Evolutionary conservation across 2,888 invertebrate genomes (phyloP).

Genomic region (Platycnemis pennipes): DNA sequence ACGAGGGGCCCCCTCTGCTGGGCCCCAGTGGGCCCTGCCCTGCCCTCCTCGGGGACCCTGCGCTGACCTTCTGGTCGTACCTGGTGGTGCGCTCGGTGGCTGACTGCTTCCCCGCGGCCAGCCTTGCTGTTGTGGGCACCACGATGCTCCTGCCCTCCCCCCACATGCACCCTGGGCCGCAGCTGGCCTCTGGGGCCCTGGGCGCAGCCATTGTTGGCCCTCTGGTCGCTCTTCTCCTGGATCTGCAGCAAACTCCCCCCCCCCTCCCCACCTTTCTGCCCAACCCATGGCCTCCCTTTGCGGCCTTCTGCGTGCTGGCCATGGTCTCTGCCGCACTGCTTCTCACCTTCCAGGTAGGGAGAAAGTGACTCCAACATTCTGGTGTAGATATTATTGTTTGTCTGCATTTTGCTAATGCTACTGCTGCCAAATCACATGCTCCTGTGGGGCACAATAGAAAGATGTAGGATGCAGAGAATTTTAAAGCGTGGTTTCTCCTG

Average conservation of each 20-base stretch:
- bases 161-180: constrained; percentile 86
- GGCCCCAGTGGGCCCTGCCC: constrained; percentile 43
- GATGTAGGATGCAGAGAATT: no score
- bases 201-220: constrained; percentile 77
- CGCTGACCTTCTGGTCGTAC: constrained; percentile 87
- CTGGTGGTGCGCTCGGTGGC: constrained; percentile 85
- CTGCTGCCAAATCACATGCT: not conserved
- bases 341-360: not conserved
- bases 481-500: no score
- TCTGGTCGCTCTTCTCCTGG: not conserved
- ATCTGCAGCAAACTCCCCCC: not conserved
- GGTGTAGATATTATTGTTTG: no score
- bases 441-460: not conserved
- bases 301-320: constrained; percentile 38
- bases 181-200: constrained; percentile 88
- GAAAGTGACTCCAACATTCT: no score
- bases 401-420: not conserved
- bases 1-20: not conserved
- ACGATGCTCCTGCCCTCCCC: constrained; percentile 87
- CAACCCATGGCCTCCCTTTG: constrained; percentile 66
- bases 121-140: constrained; percentile 86
- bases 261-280: not conserved
- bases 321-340: constrained; percentile 40
- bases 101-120: constrained; percentile 89
- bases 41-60: constrained; percentile 80